Conservation (phyloP, 2,797 vertebrate species). For the Trematomus bernacchii region DNA sequence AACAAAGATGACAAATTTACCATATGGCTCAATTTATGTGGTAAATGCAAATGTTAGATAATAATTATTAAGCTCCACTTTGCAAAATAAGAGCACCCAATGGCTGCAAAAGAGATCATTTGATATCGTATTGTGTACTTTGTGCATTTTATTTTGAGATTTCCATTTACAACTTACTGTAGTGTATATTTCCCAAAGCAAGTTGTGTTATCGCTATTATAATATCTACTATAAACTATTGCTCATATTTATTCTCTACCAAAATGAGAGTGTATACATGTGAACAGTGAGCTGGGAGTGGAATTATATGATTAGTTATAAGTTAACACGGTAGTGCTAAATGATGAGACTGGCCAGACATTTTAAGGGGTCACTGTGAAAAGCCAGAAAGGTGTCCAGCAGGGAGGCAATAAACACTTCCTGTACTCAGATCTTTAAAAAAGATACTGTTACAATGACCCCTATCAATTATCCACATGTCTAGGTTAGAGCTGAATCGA, state of each 20-base stretch:
- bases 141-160: neutral
- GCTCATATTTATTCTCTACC: neutral
- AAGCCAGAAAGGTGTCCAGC: conserved; percentile 12
- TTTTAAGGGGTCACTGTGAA: conserved; percentile 33
- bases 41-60: neutral
- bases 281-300: neutral
- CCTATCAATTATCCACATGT: neutral
- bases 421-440: conserved; percentile 7
- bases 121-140: neutral
- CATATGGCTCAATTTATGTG: neutral
- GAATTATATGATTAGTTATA: conserved; percentile 12
- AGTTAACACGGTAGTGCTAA: conserved; percentile 15
- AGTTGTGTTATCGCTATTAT: neutral
- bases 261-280: neutral
- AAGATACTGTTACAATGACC: conserved; percentile 1
- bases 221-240: neutral
- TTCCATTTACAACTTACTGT: neutral
- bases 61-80: neutral
- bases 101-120: neutral
- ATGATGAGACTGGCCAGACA: conserved; percentile 23
- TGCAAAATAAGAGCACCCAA: neutral
- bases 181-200: conserved; percentile 1
- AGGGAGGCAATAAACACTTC: conserved; percentile 19
- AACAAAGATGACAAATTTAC: conserved; percentile 1
- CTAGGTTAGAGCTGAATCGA: neutral